phyloP scores from a whole-genome alignment of 1,140 invertebrate species.

The Conus ventricosus region DNA sequence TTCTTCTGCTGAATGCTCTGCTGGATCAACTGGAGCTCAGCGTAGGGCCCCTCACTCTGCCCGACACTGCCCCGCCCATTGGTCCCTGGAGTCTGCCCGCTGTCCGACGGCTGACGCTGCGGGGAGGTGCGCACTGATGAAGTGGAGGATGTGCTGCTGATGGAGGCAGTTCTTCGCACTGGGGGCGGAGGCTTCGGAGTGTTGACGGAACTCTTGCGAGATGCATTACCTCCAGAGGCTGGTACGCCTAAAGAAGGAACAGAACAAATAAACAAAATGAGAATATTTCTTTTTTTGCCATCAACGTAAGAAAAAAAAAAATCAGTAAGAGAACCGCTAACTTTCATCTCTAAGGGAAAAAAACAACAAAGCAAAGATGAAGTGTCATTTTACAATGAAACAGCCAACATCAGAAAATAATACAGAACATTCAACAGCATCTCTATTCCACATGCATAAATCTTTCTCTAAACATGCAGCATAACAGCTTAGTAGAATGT shows the following conservation, averaged over 20 bases:
- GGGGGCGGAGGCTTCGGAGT: conserved; percentile 87
- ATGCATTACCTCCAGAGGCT: conserved; percentile 61
- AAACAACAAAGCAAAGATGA: background rate
- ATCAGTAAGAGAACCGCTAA: background rate
- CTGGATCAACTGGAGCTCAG: conserved; percentile 61
- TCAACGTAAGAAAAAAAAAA: background rate
- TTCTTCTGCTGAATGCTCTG: conserved; percentile 54
- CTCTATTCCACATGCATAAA: background rate
- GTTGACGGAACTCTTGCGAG: conserved; percentile 80
- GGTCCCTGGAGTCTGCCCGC: conserved; percentile 3
- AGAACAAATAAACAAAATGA: no score
- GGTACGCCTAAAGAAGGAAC: conserved; percentile 59
- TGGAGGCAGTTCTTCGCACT: conserved; percentile 87
- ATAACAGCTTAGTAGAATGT: no score
- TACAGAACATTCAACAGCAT: background rate
- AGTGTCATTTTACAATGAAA: background rate
- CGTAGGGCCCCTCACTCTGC: conserved; percentile 51
- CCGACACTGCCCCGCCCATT: conserved; percentile 34
- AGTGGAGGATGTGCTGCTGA: conserved; percentile 57
- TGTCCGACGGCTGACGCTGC: conserved; percentile 46
- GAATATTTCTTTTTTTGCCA: background rate
- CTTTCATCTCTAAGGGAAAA: no score
- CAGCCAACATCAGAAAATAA: background rate
- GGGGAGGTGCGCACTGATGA: conserved; percentile 54
- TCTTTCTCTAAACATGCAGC: background rate